Conservation (phyloP, 92 coral and sea anemone species). For the Siderastrea siderea region DNA sequence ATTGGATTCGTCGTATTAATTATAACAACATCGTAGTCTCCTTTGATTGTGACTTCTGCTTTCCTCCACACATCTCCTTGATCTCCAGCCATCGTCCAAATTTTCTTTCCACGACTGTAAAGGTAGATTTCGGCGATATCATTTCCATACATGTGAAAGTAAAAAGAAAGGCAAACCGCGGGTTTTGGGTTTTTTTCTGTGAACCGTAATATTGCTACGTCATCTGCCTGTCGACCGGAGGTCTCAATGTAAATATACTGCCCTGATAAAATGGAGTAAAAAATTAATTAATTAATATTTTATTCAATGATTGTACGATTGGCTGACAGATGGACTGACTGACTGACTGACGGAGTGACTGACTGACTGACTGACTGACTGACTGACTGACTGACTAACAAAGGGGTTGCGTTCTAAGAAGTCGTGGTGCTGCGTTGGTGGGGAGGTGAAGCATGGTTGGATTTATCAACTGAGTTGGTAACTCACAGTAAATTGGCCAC, state of each 20-base stretch:
- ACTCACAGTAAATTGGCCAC: no score
- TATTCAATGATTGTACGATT: no score
- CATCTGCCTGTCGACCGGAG: not conserved
- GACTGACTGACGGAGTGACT: no score
- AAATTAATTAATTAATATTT: no score
- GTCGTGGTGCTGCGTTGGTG: no score
- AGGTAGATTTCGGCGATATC: not conserved
- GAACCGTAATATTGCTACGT: not conserved
- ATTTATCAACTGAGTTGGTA: no score
- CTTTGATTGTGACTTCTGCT: slow-evolving; percentile 7
- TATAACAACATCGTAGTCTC: slow-evolving; percentile 1
- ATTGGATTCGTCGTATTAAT: no score
- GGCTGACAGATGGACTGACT: no score
- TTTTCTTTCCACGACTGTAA: not conserved
- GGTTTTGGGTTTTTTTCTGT: not conserved
- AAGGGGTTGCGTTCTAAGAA: no score
- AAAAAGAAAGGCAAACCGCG: slow-evolving; percentile 10
- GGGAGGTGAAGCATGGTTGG: no score
- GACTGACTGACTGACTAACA: no score
- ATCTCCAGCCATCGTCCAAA: not conserved
- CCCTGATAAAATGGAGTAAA: not conserved
- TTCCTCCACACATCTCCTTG: not conserved
- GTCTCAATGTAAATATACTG: not conserved
- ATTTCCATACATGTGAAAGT: slow-evolving; percentile 9
- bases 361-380: no score